A percentile compares a stretch with the other conserved stretches of the same genome.
Evolutionary conservation across 2,797 vertebrate species (phyloP).

Genomic region (Poecilia velifera): DNA sequence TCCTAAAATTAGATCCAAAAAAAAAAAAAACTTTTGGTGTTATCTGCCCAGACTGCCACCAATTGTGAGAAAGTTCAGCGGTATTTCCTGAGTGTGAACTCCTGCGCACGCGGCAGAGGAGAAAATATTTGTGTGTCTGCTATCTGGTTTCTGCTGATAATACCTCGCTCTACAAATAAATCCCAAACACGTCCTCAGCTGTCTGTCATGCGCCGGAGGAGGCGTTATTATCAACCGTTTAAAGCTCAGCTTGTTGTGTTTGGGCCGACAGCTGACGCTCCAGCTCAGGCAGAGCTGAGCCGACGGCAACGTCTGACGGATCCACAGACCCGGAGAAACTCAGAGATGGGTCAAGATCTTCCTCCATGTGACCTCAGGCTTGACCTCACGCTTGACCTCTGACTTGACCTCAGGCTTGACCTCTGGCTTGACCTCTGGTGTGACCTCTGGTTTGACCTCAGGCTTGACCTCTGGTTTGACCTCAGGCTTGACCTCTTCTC

Average conservation of each 20-base stretch:
- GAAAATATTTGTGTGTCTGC: constrained; percentile 33
- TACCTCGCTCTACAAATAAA: constrained; percentile 43
- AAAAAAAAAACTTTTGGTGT: constrained; percentile 18
- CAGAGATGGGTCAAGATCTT: background rate
- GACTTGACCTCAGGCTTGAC: no score
- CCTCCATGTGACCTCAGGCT: background rate
- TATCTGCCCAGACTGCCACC: constrained; percentile 30
- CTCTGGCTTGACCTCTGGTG: no score
- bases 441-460: no score
- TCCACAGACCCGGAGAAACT: constrained; percentile 18
- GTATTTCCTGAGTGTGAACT: constrained; percentile 45
- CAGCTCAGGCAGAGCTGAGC: constrained; percentile 2
- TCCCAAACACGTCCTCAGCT: constrained; percentile 51
- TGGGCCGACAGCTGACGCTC: constrained; percentile 36
- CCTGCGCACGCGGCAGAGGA: constrained; percentile 21
- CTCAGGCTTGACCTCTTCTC: background rate
- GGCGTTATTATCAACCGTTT: constrained; percentile 27
- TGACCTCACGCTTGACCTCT: background rate
- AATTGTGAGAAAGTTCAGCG: constrained; percentile 38
- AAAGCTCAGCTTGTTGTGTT: constrained; percentile 35
- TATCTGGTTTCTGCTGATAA: constrained; percentile 55
- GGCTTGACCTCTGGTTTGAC: no score
- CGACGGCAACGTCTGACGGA: constrained; percentile 43
- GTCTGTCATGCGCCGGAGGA: constrained; percentile 40
- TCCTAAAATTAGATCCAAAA: constrained; percentile 51